These are phyloP conservation scores for Okapia johnstoni DNA, from an alignment of 2,113 vertebrate genomes.

Conservation along the genomic window DNA sequence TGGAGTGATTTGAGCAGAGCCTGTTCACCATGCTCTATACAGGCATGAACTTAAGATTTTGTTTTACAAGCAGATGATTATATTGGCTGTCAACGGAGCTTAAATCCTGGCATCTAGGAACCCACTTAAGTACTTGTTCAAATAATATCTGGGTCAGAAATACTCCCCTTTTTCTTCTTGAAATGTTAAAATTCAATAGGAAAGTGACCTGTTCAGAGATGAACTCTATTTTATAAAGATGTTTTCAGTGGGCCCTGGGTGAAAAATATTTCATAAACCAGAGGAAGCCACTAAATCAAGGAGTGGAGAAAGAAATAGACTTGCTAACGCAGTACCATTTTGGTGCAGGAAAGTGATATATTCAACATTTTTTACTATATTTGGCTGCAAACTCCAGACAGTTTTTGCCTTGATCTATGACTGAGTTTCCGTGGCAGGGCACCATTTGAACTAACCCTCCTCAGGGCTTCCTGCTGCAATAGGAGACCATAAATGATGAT, in stretches of 20 bases:
- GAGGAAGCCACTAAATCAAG: conserved; percentile 67
- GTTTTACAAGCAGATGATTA: conserved; percentile 69
- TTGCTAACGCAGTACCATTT: conserved; percentile 71
- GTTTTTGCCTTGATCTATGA: conserved; percentile 68
- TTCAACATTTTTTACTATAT: conserved; percentile 75
- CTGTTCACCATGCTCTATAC: neutral
- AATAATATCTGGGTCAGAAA: conserved; percentile 78
- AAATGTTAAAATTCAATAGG: conserved; percentile 75
- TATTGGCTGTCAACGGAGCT: conserved; percentile 41
- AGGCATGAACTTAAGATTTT: conserved; percentile 40
- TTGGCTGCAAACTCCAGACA: conserved; percentile 69
- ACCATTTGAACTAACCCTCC: conserved; percentile 71
- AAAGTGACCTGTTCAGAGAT: conserved; percentile 75
- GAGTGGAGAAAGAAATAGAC: conserved; percentile 65
- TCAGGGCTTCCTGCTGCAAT: conserved; percentile 57
- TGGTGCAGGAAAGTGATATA: conserved; percentile 69
- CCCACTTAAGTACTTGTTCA: conserved; percentile 57
- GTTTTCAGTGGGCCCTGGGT: conserved; percentile 65
- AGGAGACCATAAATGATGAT: conserved; percentile 67
- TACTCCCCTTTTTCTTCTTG: conserved; percentile 63
- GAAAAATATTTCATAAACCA: conserved; percentile 70
- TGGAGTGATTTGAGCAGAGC: neutral
- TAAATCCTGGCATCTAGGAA: conserved; percentile 54
- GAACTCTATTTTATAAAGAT: conserved; percentile 74
- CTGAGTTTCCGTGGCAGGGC: conserved; percentile 63